Evolutionary conservation across 2,888 invertebrate genomes (phyloP), one percentile per base, ranked within the genome.

Genomic region (Ferrisia virgata): DNA sequence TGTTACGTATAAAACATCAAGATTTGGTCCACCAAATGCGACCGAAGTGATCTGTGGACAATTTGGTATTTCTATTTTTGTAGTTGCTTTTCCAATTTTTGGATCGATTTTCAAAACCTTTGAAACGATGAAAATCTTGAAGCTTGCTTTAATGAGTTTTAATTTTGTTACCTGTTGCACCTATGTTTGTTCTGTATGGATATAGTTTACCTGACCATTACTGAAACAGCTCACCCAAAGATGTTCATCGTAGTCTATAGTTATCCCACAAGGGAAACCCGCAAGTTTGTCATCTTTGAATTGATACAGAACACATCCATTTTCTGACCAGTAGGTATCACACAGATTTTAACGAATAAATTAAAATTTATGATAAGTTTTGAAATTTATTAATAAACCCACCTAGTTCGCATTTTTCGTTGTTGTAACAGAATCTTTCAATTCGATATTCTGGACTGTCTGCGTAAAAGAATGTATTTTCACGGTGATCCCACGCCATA

Each of bases 11-110:
- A 83, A 22, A 76, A 72, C 39, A 18, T 83, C 83, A 13, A 72
- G 76, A 83, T 83, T 83, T 43, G 69, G 9, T 76, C 83, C 83
- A 31, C 83, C 83, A 18, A 83, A 83, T 9, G 43, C 33, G 11
- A 83, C 40, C 0, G 83, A 83, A 11, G 83, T 83, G 28, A 83
- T 76, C 76, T 83, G 83, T 40, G 83, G 76, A 31, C 72, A 83
- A 28, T 76, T n/a, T 9, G 83, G 83, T 43, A 83, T 76, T 76
- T 83, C 83, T 9, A 83, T 83, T 72, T 83, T 83, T 0, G 43
- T 47, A 2, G 69, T 72, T 2, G 76, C 39, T 28, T 76, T 83
- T 40, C 83, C 83, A 18, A 25, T 83, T 76, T 31, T 39, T 9
- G 76, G 43, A 43, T 83, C 72, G 25, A 83, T 47, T 76, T 76